Percentiles rank a stretch among this genome's conserved stretches.
Conservation (phyloP, 1,140 invertebrate genomes). For the Aphis craccivora region DNA sequence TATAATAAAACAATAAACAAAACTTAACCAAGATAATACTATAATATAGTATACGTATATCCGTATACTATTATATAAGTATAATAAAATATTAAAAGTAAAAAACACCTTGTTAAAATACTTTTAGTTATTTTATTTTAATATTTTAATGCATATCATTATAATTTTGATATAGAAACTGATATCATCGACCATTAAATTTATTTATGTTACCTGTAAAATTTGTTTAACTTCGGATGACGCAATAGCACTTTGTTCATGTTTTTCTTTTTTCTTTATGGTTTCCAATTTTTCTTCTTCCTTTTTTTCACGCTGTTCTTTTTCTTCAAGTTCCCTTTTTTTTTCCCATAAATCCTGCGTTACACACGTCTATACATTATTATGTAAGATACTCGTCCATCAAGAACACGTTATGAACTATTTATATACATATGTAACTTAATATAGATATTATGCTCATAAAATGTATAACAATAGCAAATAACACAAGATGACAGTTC, state of each 20-base stretch:
- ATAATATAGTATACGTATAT: neutral
- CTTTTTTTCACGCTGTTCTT: slow-evolving; percentile 72
- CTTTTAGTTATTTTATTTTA: neutral
- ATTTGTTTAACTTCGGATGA: slow-evolving; percentile 96
- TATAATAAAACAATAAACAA: no score
- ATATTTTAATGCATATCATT: neutral
- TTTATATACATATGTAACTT: neutral
- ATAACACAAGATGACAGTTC: neutral
- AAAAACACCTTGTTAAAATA: neutral
- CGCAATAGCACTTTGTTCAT: slow-evolving; percentile 93
- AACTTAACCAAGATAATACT: neutral
- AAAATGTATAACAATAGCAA: neutral
- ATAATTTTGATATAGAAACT: neutral
- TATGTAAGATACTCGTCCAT: neutral
- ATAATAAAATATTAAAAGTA: no score
- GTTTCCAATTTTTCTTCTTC: slow-evolving; percentile 83
- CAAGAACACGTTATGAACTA: neutral
- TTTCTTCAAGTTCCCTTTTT: slow-evolving; percentile 71
- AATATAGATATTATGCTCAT: neutral
- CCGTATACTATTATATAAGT: no score
- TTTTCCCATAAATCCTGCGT: slow-evolving; percentile 81
- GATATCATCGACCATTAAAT: neutral
- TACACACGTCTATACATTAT: slow-evolving; percentile 61
- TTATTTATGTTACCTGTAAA: slow-evolving; percentile 73
- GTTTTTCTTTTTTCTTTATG: slow-evolving; percentile 89